These are phyloP conservation scores for Zaprionus obscuricornis DNA, from an alignment of 2,888 invertebrate species.

Conservation along the genomic window DNA sequence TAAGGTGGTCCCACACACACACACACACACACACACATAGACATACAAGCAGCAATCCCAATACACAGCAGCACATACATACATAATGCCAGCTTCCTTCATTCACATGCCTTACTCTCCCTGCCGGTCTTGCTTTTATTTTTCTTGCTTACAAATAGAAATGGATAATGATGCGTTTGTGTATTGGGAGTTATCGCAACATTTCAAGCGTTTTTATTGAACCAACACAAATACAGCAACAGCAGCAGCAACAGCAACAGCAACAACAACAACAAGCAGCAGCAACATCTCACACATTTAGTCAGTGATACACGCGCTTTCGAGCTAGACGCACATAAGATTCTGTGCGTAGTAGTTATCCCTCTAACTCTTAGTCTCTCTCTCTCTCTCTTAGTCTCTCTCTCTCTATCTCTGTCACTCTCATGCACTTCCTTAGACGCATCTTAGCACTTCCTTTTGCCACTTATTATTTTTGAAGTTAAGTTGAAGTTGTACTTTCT, in stretches of 20 bases:
- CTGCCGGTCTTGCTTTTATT: neutral
- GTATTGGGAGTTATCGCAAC: constrained; percentile 66
- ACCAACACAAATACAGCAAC: constrained; percentile 19
- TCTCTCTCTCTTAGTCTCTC: constrained; percentile 9
- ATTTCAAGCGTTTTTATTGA: constrained; percentile 54
- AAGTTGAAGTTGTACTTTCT: constrained; percentile 37
- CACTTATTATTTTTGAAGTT: constrained; percentile 51
- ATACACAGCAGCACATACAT: too few species aligned
- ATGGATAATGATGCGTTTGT: constrained; percentile 71
- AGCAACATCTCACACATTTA: too few species aligned
- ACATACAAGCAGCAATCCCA: too few species aligned
- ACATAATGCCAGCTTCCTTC: neutral
- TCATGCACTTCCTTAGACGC: constrained; percentile 8
- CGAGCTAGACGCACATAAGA: too few species aligned
- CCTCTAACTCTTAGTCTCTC: constrained; percentile 10
- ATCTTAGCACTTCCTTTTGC: constrained; percentile 40
- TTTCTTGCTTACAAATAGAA: constrained; percentile 35
- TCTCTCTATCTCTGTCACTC: too few species aligned
- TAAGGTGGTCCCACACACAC: too few species aligned
- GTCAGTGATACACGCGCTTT: too few species aligned
- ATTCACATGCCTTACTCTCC: neutral
- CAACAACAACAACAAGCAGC: too few species aligned
- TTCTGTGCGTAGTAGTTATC: constrained; percentile 28
- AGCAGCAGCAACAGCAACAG: too few species aligned
- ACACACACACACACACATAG: too few species aligned